These are phyloP conservation scores for Amorpha juglandis DNA, from an alignment of 2,888 invertebrate species.

Conservation along the genomic window DNA sequence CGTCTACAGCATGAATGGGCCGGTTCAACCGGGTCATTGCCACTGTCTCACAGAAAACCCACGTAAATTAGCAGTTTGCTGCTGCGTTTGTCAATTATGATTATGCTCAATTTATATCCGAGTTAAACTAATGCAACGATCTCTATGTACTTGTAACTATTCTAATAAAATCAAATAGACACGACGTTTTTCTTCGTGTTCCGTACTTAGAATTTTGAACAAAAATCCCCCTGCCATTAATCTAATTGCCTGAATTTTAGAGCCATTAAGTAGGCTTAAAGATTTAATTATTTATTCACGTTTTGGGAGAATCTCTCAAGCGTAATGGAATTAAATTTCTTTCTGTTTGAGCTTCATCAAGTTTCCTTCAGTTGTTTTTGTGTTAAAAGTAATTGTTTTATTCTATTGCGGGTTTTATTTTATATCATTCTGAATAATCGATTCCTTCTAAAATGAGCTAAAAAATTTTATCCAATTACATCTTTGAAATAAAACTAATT, in stretches of 20 bases:
- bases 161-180: background rate
- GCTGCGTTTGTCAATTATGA: no score
- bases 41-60: no score
- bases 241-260: conserved; percentile 48
- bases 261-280: conserved; percentile 38
- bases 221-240: conserved; percentile 43
- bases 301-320: conserved; percentile 23
- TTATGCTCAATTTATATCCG: no score
- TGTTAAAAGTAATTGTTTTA: background rate
- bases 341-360: conserved; percentile 6
- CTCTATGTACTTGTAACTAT: background rate
- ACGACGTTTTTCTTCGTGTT: conserved; percentile 3
- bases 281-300: conserved; percentile 40
- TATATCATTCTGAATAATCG: background rate
- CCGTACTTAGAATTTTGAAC: conserved; percentile 22
- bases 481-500: no score
- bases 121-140: no score
- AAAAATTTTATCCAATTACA: no score
- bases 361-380: conserved; percentile 1
- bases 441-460: no score
- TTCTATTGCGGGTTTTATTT: background rate
- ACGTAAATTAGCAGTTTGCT: no score
- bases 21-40: no score
- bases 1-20: no score
- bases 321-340: conserved; percentile 23